Evolutionary conservation across 2,888 invertebrate genomes (phyloP), one percentile per base, ranked within the genome.

Genomic region (Idaea straminata): DNA sequence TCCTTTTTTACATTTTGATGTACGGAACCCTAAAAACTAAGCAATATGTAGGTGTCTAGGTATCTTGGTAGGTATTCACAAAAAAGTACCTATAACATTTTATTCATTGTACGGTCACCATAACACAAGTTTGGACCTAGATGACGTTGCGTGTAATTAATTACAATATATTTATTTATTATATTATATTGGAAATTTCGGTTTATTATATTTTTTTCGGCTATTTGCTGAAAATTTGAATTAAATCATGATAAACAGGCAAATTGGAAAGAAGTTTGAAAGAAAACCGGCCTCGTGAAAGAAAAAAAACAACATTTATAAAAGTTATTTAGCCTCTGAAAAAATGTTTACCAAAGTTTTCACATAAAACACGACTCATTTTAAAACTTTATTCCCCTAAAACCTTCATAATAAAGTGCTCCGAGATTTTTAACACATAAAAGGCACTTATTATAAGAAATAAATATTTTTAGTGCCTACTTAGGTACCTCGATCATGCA

Each of bases 301-400:
- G 6, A 47, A 47, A 47, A 47, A 47, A 4, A 38, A 38, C 38
- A 38, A 38, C 38, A 2, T 38, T 38, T 3, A 38, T 6, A 38
- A 47, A 47, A 47, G 47, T 64, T 60, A 35, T 10, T 35, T 35
- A 57, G 57, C 61, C 25, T 25, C 47, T 47, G 7, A 47, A 47
- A 47, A 25, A 47, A 47, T 5, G 13, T 7, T 13, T 47, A 47
- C 47, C 47, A 47, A 47, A 47, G 47, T 47, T 47, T 7, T 47
- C 13, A 47, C 47, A 47, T 47, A 47, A 47, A 47, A 47, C 47
- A 47, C 47, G 13, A 47, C 47, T 10, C 10, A 47, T 47, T 47
- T 47, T 7, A 47, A 47, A 47, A 47, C 47, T 47, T 47, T 25
- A 25, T 25, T 47, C 47, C 47, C 13, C 47, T 10, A 47, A 7